phyloP scores from a whole-genome alignment of 1,140 invertebrate genomes.

The Acromyrmex echinatior region DNA sequence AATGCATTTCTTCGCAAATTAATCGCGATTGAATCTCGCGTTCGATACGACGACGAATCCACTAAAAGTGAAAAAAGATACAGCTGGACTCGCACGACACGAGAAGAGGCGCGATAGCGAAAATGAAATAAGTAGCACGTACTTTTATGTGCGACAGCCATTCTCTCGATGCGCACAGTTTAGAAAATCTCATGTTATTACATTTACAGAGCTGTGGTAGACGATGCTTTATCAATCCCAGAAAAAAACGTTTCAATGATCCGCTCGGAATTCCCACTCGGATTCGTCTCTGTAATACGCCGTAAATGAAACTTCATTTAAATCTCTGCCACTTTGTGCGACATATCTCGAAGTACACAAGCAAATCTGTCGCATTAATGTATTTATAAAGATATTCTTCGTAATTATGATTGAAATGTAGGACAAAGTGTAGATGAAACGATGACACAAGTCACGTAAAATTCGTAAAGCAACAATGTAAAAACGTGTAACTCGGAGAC shows the following conservation, averaged over 20 bases:
- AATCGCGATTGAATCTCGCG: not conserved
- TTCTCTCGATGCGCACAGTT: not conserved
- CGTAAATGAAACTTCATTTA: slow-evolving; percentile 35
- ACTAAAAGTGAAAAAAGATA: not conserved
- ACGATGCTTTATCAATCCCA: slow-evolving; percentile 11
- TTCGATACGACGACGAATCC: slow-evolving; percentile 4
- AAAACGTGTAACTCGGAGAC: slow-evolving; percentile 9
- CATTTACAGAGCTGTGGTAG: not conserved
- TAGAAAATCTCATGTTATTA: slow-evolving; percentile 14
- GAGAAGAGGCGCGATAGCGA: not conserved
- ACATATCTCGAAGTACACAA: not conserved
- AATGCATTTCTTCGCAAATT: not conserved
- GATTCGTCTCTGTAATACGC: not conserved
- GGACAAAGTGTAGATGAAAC: not conserved
- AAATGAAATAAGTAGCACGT: slow-evolving; percentile 7
- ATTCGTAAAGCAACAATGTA: not conserved
- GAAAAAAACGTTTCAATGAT: not conserved
- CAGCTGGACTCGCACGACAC: not conserved
- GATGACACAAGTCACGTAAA: not conserved
- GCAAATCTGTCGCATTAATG: not conserved
- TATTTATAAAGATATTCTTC: not conserved
- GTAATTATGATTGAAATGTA: not conserved
- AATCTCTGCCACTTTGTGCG: slow-evolving; percentile 17
- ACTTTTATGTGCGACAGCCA: not conserved
- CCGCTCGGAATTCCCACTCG: not conserved